Base-by-base conservation (phyloP, 2,888 invertebrate species). In the Laspeyria flexula region DNA sequence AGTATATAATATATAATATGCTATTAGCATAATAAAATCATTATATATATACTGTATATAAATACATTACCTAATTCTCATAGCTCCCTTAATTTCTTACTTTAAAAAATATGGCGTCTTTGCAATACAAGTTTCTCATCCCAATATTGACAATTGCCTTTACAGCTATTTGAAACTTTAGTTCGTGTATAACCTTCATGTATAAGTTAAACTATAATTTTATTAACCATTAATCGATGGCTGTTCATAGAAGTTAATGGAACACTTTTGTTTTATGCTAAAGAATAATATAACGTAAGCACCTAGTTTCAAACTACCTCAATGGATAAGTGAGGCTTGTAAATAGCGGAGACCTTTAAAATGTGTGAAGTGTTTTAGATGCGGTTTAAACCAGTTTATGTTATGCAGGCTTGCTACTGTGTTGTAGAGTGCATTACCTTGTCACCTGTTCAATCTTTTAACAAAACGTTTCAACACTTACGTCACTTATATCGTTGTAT, bases 371-470 rank as follows among this genome's bases (percentile, higher is more conserved):
- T n/a, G 29, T 30, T 30, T 30, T 11, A 30, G 29, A n/a, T 30
- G 29, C 11, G 6, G 11, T 30, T 6, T 25, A 25, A 25, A 25
- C 9, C 25, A 25, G 25, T 4, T 25, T 25, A 25, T 25, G 25
- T 25, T 13, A 42, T 42, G 68, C 53, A 64, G 39, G 37, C 34
- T 40, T 39, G 25, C 45, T 38, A 48, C 45, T 63, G 40, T 48
- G 31, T 38, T 27, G 48, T 25, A 38, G 37, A 64, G 63, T 67
- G 63, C 63, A 64, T 58, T 67, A 50, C 43, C 64, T 50, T 64
- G 63, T 63, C 47, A 52, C 48, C 43, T 29, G 45, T 33, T 50
- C 47, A 50, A 47, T 30, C 42, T 57, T 44, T 43, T 33, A 63
- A 50, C 49, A 50, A 38, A 56, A 37, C 41, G 29, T 34, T 30